A percentile compares a stretch with the other conserved stretches of the same genome.
Evolutionary conservation across 2,113 vertebrate genomes (phyloP).

Genomic region (Python bivittatus): DNA sequence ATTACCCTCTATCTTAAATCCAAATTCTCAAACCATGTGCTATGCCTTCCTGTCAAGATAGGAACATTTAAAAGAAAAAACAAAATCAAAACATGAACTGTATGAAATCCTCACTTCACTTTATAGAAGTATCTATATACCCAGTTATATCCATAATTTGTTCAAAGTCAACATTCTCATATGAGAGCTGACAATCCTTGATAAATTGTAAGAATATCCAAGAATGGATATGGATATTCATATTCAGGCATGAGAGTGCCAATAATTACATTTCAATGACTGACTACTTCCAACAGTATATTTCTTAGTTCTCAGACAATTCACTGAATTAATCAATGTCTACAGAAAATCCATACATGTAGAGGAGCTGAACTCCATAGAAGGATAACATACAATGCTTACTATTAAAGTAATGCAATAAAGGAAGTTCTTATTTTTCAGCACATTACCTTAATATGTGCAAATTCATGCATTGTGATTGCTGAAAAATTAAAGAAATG

Average conservation of each 20-base stretch:
- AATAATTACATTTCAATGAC: neutral
- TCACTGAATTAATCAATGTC: neutral
- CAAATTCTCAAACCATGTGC: neutral
- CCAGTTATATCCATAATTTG: neutral
- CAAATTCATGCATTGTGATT: neutral
- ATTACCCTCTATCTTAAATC: neutral
- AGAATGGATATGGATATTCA: neutral
- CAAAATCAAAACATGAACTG: neutral
- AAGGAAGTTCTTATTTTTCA: neutral
- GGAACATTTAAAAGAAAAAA: neutral
- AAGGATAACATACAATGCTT: neutral
- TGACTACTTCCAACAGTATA: neutral
- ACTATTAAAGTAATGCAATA: neutral
- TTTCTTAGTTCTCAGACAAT: neutral
- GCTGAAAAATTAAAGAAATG: neutral
- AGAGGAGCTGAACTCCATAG: neutral
- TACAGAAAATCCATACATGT: neutral
- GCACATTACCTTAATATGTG: neutral
- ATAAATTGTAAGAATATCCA: neutral
- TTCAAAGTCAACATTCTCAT: neutral
- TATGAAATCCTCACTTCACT: neutral
- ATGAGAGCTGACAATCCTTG: neutral
- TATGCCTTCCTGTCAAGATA: neutral
- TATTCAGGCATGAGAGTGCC: neutral
- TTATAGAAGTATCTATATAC: neutral